Evolutionary conservation across 2,113 vertebrate species (phyloP).

Genomic region (Anthoscopus minutus): DNA sequence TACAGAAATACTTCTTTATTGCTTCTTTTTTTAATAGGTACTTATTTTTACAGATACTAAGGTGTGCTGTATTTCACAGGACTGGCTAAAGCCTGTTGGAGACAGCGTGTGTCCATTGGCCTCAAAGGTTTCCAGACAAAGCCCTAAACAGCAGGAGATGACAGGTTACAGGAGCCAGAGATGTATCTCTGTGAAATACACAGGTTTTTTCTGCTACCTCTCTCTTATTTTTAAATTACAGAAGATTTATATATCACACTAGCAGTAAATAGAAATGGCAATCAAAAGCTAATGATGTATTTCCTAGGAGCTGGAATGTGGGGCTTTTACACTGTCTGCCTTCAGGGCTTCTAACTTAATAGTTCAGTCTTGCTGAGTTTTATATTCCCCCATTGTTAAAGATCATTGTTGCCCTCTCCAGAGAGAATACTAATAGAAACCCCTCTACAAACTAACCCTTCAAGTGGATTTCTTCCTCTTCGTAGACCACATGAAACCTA

Average conservation of each 20-base stretch:
- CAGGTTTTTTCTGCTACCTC: background rate
- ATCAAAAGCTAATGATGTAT: conserved; percentile 16
- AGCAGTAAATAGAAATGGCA: background rate
- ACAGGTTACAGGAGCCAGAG: background rate
- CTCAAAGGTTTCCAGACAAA: background rate
- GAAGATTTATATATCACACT: conserved; percentile 6
- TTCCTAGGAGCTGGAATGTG: background rate
- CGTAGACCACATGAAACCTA: background rate
- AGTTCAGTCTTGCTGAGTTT: conserved; percentile 2
- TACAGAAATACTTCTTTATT: background rate
- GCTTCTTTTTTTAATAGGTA: background rate
- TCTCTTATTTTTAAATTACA: background rate
- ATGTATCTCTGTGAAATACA: background rate
- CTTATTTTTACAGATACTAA: background rate
- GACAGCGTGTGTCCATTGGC: background rate
- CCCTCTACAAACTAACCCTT: background rate
- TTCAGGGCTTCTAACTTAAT: background rate
- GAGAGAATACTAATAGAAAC: background rate
- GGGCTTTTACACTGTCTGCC: background rate
- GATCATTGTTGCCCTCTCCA: background rate
- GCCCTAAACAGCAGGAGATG: background rate
- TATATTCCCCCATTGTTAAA: background rate
- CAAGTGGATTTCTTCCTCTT: background rate
- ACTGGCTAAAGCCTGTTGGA: background rate
- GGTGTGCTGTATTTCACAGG: background rate